These are phyloP conservation scores for Melanostoma mellinum DNA, from an alignment of 2,888 invertebrate species.

Conservation along the genomic window DNA sequence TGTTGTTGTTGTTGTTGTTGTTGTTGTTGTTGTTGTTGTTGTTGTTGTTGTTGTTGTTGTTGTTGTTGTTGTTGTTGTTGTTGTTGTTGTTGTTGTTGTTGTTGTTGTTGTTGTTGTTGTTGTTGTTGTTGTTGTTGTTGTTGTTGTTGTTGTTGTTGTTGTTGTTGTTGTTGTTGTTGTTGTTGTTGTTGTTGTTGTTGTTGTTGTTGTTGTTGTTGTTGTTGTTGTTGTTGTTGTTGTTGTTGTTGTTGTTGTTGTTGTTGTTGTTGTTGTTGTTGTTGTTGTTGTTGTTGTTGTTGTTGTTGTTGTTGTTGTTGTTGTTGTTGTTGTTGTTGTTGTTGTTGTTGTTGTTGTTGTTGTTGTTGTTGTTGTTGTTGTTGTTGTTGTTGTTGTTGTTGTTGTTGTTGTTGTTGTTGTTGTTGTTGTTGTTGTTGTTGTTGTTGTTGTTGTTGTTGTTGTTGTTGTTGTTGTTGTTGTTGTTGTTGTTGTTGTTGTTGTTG, in stretches of 20 bases:
- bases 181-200: slow-evolving; percentile 4
- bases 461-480: slow-evolving; percentile 75
- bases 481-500: neutral
- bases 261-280: slow-evolving; percentile 4
- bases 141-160: slow-evolving; percentile 4
- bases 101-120: slow-evolving; percentile 4
- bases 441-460: slow-evolving; percentile 79
- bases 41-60: slow-evolving; percentile 4
- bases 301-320: slow-evolving; percentile 79
- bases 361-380: slow-evolving; percentile 66
- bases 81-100: slow-evolving; percentile 4
- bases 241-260: slow-evolving; percentile 4
- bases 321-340: slow-evolving; percentile 33
- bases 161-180: slow-evolving; percentile 4
- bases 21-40: slow-evolving; percentile 4
- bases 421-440: slow-evolving; percentile 80
- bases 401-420: slow-evolving; percentile 66
- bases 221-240: slow-evolving; percentile 4
- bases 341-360: slow-evolving; percentile 73
- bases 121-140: slow-evolving; percentile 4
- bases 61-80: slow-evolving; percentile 4
- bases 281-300: slow-evolving; percentile 4
- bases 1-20: slow-evolving; percentile 4
- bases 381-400: slow-evolving; percentile 79
- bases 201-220: slow-evolving; percentile 4